Percentiles rank a stretch among this genome's conserved stretches.
phyloP scores from a whole-genome alignment of 2,888 invertebrate species.

The Amphipyra tragopoginis region DNA sequence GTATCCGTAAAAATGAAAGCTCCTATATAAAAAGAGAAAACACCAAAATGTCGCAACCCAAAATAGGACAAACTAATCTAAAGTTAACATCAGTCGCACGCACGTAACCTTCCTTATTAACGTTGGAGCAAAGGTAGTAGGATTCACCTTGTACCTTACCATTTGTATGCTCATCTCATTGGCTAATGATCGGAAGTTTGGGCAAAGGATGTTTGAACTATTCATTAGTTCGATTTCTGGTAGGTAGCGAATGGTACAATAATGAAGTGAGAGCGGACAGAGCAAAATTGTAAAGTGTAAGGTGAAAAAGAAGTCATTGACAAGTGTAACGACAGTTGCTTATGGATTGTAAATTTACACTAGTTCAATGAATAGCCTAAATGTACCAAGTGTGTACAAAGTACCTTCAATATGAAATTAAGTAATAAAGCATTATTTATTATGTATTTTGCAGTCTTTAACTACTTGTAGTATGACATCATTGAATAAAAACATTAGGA shows the following conservation, averaged over 20 bases:
- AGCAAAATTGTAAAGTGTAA: neutral
- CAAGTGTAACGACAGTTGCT: too few relatives aligned
- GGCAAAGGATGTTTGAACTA: slow-evolving; percentile 55
- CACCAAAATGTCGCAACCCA: slow-evolving; percentile 43
- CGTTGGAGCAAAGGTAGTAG: slow-evolving; percentile 51
- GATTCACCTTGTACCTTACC: slow-evolving; percentile 56
- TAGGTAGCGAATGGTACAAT: neutral
- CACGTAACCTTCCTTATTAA: slow-evolving; percentile 54
- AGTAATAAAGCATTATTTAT: too few relatives aligned
- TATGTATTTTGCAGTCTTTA: neutral
- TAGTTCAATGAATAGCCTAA: too few relatives aligned
- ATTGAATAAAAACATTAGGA: too few relatives aligned
- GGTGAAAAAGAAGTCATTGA: neutral
- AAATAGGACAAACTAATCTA: slow-evolving; percentile 56
- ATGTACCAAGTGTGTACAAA: too few relatives aligned
- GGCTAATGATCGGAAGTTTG: slow-evolving; percentile 62
- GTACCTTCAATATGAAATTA: too few relatives aligned
- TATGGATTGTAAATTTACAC: too few relatives aligned
- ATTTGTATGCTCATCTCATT: slow-evolving; percentile 65
- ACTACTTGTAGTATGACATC: neutral
- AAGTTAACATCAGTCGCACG: slow-evolving; percentile 52
- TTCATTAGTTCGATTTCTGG: slow-evolving; percentile 50
- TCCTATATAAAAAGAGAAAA: slow-evolving; percentile 29
- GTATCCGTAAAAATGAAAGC: neutral
- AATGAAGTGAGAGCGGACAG: neutral